Percentiles rank a stretch among this genome's conserved stretches.
Conservation (phyloP, 2,888 invertebrate species). For the Drosophila subquinaria region DNA sequence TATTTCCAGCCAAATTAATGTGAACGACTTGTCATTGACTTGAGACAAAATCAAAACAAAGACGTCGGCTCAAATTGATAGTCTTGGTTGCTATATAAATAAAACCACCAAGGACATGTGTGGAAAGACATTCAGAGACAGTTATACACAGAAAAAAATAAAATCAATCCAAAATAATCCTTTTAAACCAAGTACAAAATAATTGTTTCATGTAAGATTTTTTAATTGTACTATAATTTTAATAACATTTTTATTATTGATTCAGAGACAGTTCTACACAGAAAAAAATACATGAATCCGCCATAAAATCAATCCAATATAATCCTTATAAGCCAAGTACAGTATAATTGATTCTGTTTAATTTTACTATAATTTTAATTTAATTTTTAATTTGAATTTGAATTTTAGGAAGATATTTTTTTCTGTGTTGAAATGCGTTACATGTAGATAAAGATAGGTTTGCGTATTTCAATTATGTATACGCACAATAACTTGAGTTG, state of each 20-base stretch:
- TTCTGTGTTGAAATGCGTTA: neutral
- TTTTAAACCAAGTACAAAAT: no score
- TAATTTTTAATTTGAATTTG: neutral
- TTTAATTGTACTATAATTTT: no score
- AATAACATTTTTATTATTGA: no score
- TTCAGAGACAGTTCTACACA: no score
- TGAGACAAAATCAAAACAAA: constrained; percentile 13
- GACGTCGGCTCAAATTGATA: constrained; percentile 18
- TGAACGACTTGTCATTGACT: constrained; percentile 30
- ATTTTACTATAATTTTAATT: neutral
- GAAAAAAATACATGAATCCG: no score
- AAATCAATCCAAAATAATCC: no score
- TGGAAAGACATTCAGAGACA: neutral
- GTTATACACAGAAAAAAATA: neutral
- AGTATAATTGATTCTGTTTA: no score
- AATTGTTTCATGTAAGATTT: no score
- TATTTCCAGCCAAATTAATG: constrained; percentile 5
- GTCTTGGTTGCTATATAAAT: neutral
- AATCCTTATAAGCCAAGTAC: no score
- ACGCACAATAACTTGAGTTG: constrained; percentile 25
- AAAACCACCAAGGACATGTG: neutral
- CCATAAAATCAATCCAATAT: no score
- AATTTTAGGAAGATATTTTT: no score
- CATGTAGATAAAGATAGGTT: neutral
- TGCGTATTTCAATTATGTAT: constrained; percentile 61